A percentile compares a stretch with the other conserved stretches of the same genome.
phyloP scores from a whole-genome alignment of 2,113 vertebrate species.

The Chascanopsetta lugubris region DNA sequence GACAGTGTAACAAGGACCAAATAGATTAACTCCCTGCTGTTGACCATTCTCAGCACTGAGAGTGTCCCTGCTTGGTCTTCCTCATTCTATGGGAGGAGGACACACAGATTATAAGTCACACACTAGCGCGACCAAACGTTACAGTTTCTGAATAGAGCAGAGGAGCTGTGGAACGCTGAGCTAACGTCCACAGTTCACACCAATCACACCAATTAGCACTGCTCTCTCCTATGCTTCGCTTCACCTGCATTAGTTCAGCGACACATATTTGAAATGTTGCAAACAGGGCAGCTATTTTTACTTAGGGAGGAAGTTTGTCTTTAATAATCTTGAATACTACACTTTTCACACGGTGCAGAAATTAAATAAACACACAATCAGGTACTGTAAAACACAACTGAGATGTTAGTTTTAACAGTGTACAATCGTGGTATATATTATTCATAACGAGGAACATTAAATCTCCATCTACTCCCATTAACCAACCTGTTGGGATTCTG shows the following conservation, averaged over 20 bases:
- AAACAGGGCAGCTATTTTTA: too few species aligned
- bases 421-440: too few species aligned
- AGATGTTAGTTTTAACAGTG: too few species aligned
- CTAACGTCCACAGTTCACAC: slow-evolving; percentile 29
- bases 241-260: slow-evolving; percentile 16
- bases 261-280: too few species aligned
- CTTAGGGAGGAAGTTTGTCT: too few species aligned
- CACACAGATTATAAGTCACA: slow-evolving; percentile 19
- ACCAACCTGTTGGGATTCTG: too few species aligned
- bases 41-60: background rate
- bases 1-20: background rate
- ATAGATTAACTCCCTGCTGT: slow-evolving; percentile 12
- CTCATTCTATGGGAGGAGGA: slow-evolving; percentile 2
- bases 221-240: slow-evolving; percentile 67
- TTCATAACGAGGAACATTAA: too few species aligned
- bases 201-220: slow-evolving; percentile 49
- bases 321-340: too few species aligned
- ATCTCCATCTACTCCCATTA: too few species aligned
- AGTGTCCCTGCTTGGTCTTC: background rate
- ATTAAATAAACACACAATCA: too few species aligned
- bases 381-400: too few species aligned
- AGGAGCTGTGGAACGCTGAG: slow-evolving; percentile 29
- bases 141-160: slow-evolving; percentile 26
- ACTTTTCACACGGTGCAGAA: too few species aligned
- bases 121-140: slow-evolving; percentile 25